Evolutionary conservation across 2,797 vertebrate species (phyloP).

Genomic region (Podargus strigoides): DNA sequence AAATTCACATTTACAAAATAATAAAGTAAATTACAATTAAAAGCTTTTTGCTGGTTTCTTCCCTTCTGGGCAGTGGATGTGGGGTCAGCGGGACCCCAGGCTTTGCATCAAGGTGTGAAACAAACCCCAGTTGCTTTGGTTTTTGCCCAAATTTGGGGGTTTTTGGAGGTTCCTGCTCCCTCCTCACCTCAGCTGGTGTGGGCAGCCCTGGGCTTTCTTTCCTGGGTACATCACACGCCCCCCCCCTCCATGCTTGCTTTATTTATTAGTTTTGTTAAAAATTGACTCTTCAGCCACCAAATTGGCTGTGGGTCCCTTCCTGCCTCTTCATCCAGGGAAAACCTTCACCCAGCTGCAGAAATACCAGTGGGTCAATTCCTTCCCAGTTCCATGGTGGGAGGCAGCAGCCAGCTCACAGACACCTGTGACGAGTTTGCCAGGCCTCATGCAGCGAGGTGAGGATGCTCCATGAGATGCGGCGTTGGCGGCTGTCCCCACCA

Average conservation of each 20-base stretch:
- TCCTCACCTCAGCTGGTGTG: neutral
- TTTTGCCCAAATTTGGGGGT: neutral
- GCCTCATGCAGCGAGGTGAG: neutral
- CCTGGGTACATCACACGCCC: rapidly evolving
- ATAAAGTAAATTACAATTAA: slow-evolving; percentile 77
- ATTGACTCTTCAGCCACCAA: neutral
- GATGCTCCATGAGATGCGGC: neutral
- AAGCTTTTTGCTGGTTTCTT: neutral
- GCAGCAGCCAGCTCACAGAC: rapidly evolving
- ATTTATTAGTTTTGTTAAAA: neutral
- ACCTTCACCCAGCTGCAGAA: rapidly evolving
- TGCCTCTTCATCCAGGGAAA: rapidly evolving
- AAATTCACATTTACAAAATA: slow-evolving; percentile 84
- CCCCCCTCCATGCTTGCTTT: rapidly evolving
- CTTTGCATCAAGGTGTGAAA: rapidly evolving
- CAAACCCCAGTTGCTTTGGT: rapidly evolving
- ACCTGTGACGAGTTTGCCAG: rapidly evolving
- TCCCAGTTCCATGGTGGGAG: neutral
- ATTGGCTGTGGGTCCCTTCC: too few relatives aligned
- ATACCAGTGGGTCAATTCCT: neutral
- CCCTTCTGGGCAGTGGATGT: neutral
- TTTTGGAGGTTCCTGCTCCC: neutral
- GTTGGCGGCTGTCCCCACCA: rapidly evolving
- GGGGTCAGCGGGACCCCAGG: too few relatives aligned
- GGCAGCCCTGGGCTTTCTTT: neutral